A percentile compares a stretch with the other conserved stretches of the same genome.
These are phyloP conservation scores for Psylliodes chrysocephalus DNA, from an alignment of 2,888 invertebrate genomes.

Conservation along the genomic window DNA sequence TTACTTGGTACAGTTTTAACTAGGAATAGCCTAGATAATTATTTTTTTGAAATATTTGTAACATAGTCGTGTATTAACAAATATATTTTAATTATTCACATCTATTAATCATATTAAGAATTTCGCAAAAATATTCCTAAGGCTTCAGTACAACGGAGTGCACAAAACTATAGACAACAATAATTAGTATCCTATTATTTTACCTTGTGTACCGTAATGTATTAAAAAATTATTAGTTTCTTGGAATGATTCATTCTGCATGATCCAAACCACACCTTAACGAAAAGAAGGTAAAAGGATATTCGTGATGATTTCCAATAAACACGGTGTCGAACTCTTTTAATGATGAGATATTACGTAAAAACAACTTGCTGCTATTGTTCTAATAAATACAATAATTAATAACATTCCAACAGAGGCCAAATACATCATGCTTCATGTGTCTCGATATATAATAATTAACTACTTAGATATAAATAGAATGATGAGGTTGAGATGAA, in stretches of 20 bases:
- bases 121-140: too few species aligned
- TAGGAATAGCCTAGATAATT: too few species aligned
- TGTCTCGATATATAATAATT: not conserved
- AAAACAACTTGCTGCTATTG: not conserved
- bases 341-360: not conserved
- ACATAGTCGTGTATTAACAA: too few species aligned
- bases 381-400: constrained; percentile 3
- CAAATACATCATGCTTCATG: constrained; percentile 6
- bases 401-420: constrained; percentile 4
- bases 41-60: too few species aligned
- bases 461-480: too few species aligned
- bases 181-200: too few species aligned
- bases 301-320: constrained; percentile 8
- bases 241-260: not conserved
- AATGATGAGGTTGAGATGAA: not conserved
- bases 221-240: not conserved
- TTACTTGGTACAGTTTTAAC: too few species aligned
- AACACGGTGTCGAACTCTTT: constrained; percentile 8
- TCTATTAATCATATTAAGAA: too few species aligned
- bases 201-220: too few species aligned
- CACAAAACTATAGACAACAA: too few species aligned
- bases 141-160: too few species aligned
- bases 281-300: constrained; percentile 8
- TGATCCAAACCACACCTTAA: constrained; percentile 2
- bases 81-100: too few species aligned